Evolutionary conservation across 2,797 vertebrate genomes (phyloP).

Genomic region (Leuciscus waleckii): DNA sequence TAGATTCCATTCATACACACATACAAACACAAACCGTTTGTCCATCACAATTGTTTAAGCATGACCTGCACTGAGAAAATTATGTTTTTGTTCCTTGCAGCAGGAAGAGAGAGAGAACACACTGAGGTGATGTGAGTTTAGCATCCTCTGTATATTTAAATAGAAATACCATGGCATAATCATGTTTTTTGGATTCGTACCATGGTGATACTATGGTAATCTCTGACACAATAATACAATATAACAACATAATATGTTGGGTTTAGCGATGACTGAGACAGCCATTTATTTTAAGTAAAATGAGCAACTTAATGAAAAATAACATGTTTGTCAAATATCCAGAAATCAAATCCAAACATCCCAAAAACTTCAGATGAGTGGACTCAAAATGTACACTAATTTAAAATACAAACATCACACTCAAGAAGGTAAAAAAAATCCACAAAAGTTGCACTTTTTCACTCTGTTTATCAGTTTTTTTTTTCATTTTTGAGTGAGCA

Average conservation of each 20-base stretch:
- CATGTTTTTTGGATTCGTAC: neutral
- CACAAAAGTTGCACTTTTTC: neutral
- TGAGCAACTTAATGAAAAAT: neutral
- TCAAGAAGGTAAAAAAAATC: neutral
- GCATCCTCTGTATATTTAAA: conserved; percentile 7
- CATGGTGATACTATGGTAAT: neutral
- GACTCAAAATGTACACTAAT: neutral
- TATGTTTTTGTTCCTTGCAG: conserved; percentile 78
- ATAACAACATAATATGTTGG: neutral
- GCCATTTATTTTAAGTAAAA: neutral
- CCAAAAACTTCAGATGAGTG: neutral
- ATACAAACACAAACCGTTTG: conserved; percentile 62
- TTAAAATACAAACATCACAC: neutral
- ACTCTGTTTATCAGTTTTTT: neutral
- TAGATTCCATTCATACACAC: conserved; percentile 77
- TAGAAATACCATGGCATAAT: neutral
- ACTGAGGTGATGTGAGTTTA: conserved; percentile 43
- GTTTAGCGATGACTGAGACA: neutral
- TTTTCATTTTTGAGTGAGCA: neutral
- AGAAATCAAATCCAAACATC: neutral
- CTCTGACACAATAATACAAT: neutral
- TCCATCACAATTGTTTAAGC: conserved; percentile 87
- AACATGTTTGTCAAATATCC: neutral
- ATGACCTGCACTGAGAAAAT: conserved; percentile 83
- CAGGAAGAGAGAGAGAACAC: conserved; percentile 26